Evolutionary conservation across 92 coral and sea anemone species (phyloP), one percentile per base, ranked within the genome.

Genomic region (Pocillopora grandis): DNA sequence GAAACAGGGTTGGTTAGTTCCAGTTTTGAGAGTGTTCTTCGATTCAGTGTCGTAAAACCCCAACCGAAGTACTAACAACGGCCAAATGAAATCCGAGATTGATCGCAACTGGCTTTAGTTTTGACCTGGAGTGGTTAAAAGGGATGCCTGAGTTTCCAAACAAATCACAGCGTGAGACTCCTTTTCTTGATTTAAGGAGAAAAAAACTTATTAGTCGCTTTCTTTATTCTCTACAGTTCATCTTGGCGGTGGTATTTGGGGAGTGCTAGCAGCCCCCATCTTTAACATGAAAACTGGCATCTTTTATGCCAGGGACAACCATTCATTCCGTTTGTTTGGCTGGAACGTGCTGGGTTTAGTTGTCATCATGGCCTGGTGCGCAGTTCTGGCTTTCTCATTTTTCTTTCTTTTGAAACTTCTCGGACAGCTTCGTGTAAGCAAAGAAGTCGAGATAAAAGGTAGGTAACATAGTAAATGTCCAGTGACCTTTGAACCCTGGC

Each of bases 171-270:
- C 52, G 52, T 7, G 4, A 7, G 52, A 42, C 52, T 42, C 52
- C 52, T 42, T 3, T 42, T 2, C 52, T 42, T 42, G 52, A 42
- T 42, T 42, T 42, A 42, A 42, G 8, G 52, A 42, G 52, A 2
- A 42, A 42, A 42, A 42, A 42, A 42, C 52, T 42, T 7, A 42
- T 42, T 7, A 42, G 8, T 42, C 4, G 52, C 52, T 31, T 58
- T 10, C 5, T 55, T 19, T 21, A 15, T 42, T 12, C 23, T 20
- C 63, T 73, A 42, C 80, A 95, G 98, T 95, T 56, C 98, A 95
- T 84, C 91, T 89, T 21, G 98, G 98, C 35, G 98, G 94, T 42
- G 98, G 98, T 11, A 81, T 93, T 76, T 95, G 98, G 98, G 98
- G 98, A 11, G 95, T 90, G 21, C 66, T 95, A 76, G 93, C 97